Evolutionary conservation across 30 jellyfish, hydroid and myxozoan species (phyloP), one percentile per base, ranked within the genome.

Genomic region (Aurelia coerulea): DNA sequence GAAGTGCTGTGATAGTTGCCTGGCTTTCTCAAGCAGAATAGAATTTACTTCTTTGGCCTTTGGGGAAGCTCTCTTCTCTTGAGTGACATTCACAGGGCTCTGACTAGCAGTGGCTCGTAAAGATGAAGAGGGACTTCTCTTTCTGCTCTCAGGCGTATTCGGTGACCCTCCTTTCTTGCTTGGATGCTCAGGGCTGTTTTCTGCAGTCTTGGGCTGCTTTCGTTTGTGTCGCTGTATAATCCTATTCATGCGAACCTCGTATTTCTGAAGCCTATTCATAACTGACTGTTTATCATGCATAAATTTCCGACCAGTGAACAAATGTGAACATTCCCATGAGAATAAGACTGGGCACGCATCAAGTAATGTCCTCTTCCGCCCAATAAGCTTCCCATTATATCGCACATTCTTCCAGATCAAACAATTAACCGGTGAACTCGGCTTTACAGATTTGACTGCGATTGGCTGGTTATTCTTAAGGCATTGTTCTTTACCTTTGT

Each of bases 271-370:
- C 68, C 65, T 77, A 34, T 77, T 18, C 7, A 41, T 41, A 23
- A 77, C 41, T 9, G 87, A 16, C 1, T 67, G 67, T 62, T 76
- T 75, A 19, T 77, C 87, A 41, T 77, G 87, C 29, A 42, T 10
- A 17, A 77, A 65, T 19, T 60, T 77, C 16, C 87, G 87, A 15
- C 87, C 74, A 15, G 50, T 14, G 68, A 77, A 77, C 77, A 77
- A 6, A 49, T 77, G 87, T 59, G 58, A 41, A 19, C 87, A 77
- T 77, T 77, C 87, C 87, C 87, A 77, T 10, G 87, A 58, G 65
- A 77, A 77, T 9, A 59, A 39, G 15, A 65, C 51, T 0, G 87
- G 29, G 15, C 49, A 42, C 12, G 87, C 49, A 15, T 77, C 87
- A 4, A 62, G 54, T 16, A 77, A 11, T 2, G 65, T 62, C 7